phyloP scores from a whole-genome alignment of 2,797 vertebrate species.

The Anabas testudineus region DNA sequence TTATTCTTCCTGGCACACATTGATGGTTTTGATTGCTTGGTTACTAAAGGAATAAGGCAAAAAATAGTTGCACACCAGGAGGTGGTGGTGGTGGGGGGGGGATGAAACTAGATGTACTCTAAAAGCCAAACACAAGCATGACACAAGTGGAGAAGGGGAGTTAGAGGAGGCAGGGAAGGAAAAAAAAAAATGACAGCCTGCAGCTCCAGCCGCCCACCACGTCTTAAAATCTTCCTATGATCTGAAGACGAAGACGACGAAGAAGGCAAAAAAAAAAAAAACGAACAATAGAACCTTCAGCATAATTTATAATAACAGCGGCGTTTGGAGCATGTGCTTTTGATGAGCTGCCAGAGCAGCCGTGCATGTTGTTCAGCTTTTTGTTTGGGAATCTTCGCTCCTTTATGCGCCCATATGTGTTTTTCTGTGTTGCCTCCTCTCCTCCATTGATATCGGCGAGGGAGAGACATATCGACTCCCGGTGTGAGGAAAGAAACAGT shows the following conservation, averaged over 20 bases:
- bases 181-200: slow-evolving; percentile 59
- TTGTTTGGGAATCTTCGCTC: slow-evolving; percentile 40
- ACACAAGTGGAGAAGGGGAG: slow-evolving; percentile 55
- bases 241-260: slow-evolving; percentile 65
- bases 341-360: slow-evolving; percentile 74
- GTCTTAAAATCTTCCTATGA: slow-evolving; percentile 74
- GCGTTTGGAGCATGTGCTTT: slow-evolving; percentile 50
- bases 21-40: slow-evolving; percentile 26
- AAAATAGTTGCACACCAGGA: slow-evolving; percentile 37
- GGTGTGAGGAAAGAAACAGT: slow-evolving; percentile 59
- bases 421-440: slow-evolving; percentile 47
- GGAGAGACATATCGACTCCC: slow-evolving; percentile 53
- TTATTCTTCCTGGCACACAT: slow-evolving; percentile 27
- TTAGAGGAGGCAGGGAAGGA: slow-evolving; percentile 31
- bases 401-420: slow-evolving; percentile 52
- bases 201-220: slow-evolving; percentile 62
- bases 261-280: slow-evolving; percentile 41
- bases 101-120: slow-evolving; percentile 51
- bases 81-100: slow-evolving; percentile 25
- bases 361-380: slow-evolving; percentile 52
- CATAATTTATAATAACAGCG: slow-evolving; percentile 71
- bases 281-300: slow-evolving; percentile 71
- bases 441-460: slow-evolving; percentile 54
- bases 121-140: slow-evolving; percentile 49
- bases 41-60: slow-evolving; percentile 30